These are phyloP conservation scores for Microtus montanus DNA, from an alignment of 2,113 vertebrate genomes.

Conservation along the genomic window DNA sequence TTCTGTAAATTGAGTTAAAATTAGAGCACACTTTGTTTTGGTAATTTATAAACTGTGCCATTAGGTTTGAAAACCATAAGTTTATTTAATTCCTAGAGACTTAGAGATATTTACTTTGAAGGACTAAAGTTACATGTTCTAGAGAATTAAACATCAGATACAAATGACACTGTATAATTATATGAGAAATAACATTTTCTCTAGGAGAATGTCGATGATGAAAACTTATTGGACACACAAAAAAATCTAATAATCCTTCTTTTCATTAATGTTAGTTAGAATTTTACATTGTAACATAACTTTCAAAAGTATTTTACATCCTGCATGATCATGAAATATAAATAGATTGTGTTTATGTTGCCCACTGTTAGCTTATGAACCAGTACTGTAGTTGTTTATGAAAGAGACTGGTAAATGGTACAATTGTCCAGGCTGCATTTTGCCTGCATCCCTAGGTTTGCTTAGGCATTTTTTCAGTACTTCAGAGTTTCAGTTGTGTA, in stretches of 20 bases:
- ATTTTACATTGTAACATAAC: neutral
- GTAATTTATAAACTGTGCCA: constrained; percentile 67
- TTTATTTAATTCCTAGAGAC: constrained; percentile 77
- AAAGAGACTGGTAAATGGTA: neutral
- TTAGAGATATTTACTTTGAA: constrained; percentile 72
- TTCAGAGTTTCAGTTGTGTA: neutral
- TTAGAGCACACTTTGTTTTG: constrained; percentile 61
- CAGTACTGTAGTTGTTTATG: neutral
- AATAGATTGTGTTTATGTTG: neutral
- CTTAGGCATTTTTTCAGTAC: neutral
- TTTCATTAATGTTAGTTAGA: neutral
- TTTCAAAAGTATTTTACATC: neutral
- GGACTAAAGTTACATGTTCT: neutral
- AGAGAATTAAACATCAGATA: constrained; percentile 41
- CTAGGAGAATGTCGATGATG: neutral
- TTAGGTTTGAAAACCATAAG: constrained; percentile 56
- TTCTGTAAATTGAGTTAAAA: constrained; percentile 55
- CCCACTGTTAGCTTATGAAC: neutral
- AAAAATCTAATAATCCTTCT: neutral
- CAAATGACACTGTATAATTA: constrained; percentile 53
- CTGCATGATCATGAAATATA: neutral
- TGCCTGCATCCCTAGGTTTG: neutral
- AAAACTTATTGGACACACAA: neutral
- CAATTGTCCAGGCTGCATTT: neutral
- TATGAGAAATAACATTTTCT: constrained; percentile 33